Base-by-base conservation (phyloP, 1,140 invertebrate genomes). In the Drosophila triauraria region DNA sequence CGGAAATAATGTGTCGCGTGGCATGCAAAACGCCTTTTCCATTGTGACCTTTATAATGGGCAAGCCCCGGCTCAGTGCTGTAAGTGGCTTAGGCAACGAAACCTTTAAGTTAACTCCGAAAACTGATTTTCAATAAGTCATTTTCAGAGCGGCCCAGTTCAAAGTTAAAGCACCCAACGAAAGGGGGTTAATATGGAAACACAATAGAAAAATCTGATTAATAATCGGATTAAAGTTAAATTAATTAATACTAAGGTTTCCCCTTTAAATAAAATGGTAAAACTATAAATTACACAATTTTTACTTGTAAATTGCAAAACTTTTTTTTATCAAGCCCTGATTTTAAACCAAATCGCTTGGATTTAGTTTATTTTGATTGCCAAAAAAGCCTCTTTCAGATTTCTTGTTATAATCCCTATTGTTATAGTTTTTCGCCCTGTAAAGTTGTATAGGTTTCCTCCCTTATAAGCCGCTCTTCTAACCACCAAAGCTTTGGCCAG, bases 1-100 rank as follows among this genome's bases (percentile, higher is more conserved):
- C 83, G 83, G 80, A 87, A 88, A 87, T 87, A 87, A 87, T 87
- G 84, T 80, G 84, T 78, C 68, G 77, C 80, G 57, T 65, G 72
- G 83, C 83, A 88, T 88, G 83, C 80, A 83, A 77, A 57, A 57
- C 32, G 35, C 47, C 43, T 46, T 64, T 63, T 48, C 12, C 38
- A 25, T 53, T 70, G 51, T 87, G 84, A 86, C 83, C 84, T 57
- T 63, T 72, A 64, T 72, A 69, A 53, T 76, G 42, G 35, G n/a
- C 60, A 40, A 40, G 51, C 27, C 17, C 38, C 43, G 48, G 40
- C 42, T 25, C 69, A 67, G 61, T 40, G 44, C 44, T 42, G 27
- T 30, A 83, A 83, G 69, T 76, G 51, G 79, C 61, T 82, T 76
- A 78, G 12, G 44, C 46, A 47, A 54, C 47, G 48, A 57, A 47